These are phyloP conservation scores for Oscheius sp. DNA, from an alignment of 2,888 invertebrate species.

Conservation along the genomic window DNA sequence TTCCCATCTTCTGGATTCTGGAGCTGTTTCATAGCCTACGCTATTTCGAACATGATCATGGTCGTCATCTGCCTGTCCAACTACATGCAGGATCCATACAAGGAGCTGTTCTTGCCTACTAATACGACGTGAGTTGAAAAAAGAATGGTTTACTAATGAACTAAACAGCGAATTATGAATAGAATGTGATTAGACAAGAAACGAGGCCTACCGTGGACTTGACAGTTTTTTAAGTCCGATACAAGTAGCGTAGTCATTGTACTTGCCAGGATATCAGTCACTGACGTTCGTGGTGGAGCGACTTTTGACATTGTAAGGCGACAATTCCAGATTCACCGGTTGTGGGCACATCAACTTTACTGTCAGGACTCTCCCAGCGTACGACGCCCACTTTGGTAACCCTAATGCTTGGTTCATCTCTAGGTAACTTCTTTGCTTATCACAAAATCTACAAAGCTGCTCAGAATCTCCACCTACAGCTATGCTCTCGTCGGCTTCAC, in stretches of 20 bases:
- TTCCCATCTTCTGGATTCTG: conserved; percentile 60
- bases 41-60: conserved; percentile 57
- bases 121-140: conserved; percentile 47
- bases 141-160: too few relatives aligned
- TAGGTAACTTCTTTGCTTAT: too few relatives aligned
- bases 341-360: conserved; percentile 48
- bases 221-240: too few relatives aligned
- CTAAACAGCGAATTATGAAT: too few relatives aligned
- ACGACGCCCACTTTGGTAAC: conserved; percentile 60
- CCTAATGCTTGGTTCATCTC: conserved; percentile 53
- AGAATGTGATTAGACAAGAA: too few relatives aligned
- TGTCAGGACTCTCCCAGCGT: conserved; percentile 41
- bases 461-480: conserved; percentile 64
- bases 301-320: too few relatives aligned
- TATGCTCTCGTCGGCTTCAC: conserved; percentile 64
- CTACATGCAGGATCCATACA: conserved; percentile 58
- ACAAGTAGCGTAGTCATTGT: too few relatives aligned
- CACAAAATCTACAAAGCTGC: too few relatives aligned
- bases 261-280: too few relatives aligned
- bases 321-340: conserved; percentile 13
- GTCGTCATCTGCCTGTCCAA: conserved; percentile 55
- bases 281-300: too few relatives aligned
- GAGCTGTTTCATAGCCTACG: conserved; percentile 61
- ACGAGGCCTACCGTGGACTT: too few relatives aligned
- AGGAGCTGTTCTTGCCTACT: conserved; percentile 56